Base-by-base conservation (phyloP, 2,113 vertebrate species). In the Lophochroa leadbeateri region DNA sequence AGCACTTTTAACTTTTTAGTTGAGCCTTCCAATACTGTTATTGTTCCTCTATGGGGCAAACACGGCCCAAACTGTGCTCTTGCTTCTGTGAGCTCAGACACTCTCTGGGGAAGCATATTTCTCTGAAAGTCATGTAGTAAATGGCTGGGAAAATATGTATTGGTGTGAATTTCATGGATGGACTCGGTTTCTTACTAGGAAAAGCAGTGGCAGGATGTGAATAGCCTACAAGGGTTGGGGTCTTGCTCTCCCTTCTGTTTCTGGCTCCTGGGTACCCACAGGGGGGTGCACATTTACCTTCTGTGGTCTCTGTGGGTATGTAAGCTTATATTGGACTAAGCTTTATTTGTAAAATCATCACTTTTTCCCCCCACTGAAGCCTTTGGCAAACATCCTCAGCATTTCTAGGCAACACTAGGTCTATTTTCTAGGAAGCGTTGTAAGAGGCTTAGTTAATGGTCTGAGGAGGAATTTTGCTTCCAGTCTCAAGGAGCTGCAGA, bases 191-290 rank as follows among this genome's bases (percentile, higher is more conserved):
- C 58, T 25, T 28, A 10, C 31, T 1, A 23, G 52, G n/a, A 63
- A 67, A 58, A 68, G 28, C 39, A 58, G 28, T 5, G 53, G 3
- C 31, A n/a, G 37, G 49, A 31, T 6, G 3, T 6, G 24, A 82
- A 35, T 46, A 69, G 57, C 9, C n/a, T 60, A 2, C 0, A 44
- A 0, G 16, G 5, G 19, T 6, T 18, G 25, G 11, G 23, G 6
- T 55, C 25, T 77, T 68, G 10, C 10, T 39, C 4, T 58, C 9
- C 14, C 13, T 57, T 35, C 35, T 53, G 0, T 10, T 79, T 29
- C 21, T 85, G 28, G 19, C 43, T 78, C 13, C 33, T 55, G 61
- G 17, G 25, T n/a, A 10, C 9, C 14, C 1, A 6, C 11, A 19
- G 65, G 27, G 28, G 24, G 27, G 21, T 80, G 11, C 20, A 7